Evolutionary conservation across 2,113 vertebrate genomes (phyloP).

Genomic region (Elachura formosa): DNA sequence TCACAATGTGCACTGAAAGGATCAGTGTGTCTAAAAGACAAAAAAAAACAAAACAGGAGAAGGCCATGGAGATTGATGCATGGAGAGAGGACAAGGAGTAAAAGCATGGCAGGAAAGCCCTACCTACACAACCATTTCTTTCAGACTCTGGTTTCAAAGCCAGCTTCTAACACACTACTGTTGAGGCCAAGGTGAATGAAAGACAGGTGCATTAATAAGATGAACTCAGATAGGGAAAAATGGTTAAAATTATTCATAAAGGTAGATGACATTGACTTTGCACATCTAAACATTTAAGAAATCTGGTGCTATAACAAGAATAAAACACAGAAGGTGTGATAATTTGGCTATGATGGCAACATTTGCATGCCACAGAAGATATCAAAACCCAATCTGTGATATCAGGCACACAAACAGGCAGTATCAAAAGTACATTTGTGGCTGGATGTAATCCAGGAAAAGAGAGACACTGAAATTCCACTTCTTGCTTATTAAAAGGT

Average conservation of each 20-base stretch:
- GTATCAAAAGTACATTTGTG: not conserved
- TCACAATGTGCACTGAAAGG: not conserved
- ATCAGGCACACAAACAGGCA: not conserved
- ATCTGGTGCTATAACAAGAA: not conserved
- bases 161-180: not conserved
- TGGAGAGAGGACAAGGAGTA: not conserved
- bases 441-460: not conserved
- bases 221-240: not conserved
- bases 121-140: not conserved
- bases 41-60: not conserved
- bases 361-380: not conserved
- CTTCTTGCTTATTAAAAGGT: not conserved
- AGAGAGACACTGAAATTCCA: not conserved
- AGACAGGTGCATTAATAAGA: not conserved
- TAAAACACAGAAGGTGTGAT: not conserved
- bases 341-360: not conserved
- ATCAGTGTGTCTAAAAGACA: not conserved
- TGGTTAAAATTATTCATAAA: not conserved
- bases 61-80: not conserved
- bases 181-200: not conserved
- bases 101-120: not conserved
- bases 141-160: not conserved
- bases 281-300: not conserved
- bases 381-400: not conserved
- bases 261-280: not conserved